Evolutionary conservation across 2,888 invertebrate species (phyloP), one percentile per base, ranked within the genome.

Genomic region (Bellardia pandia): DNA sequence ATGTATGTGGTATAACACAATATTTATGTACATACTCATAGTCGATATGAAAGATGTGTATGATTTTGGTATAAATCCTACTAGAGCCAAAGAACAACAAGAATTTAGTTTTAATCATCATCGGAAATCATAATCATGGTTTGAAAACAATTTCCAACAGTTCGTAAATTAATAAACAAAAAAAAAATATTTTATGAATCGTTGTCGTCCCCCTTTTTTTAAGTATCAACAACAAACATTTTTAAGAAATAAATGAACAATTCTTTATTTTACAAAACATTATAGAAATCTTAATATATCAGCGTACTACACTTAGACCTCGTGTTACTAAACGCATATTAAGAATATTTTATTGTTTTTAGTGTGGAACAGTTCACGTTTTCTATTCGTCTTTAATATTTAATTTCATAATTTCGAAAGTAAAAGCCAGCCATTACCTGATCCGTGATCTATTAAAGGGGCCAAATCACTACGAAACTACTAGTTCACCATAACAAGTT

Each of bases 61-160:
- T 37, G 58, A 30, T 66, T 77, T 72, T 66, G 51, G 72, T 66
- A 37, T 45, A 62, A 75, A 45, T 53, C 51, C 48, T 68, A 53
- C 51, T 79, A 23, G 40, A 80, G 23, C 48, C 40, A 68, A 56
- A 45, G 51, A 42, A 60, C 42, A 56, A 76, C 16, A 76, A 76
- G 30, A 76, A 64, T 71, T 76, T 64, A 33, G 48, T 86, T 84
- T 88, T 85, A 88, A 88, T 85, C 83, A 86, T 86, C 87, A 87
- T 75, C 76, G 85, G 83, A 86, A 84, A 86, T 81, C 85, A 88
- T 85, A 88, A 89, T 89, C 86, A 88, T 89, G 88, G 88, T 89
- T 88, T 88, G 79, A 86, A 88, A 89, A 76, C 84, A 86, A 89
- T 89, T 89, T 86, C 86, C 85, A 89, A 86, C 89, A 89, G 89